Base-by-base conservation (phyloP, 2,888 invertebrate species). In the Thalpophila matura region DNA sequence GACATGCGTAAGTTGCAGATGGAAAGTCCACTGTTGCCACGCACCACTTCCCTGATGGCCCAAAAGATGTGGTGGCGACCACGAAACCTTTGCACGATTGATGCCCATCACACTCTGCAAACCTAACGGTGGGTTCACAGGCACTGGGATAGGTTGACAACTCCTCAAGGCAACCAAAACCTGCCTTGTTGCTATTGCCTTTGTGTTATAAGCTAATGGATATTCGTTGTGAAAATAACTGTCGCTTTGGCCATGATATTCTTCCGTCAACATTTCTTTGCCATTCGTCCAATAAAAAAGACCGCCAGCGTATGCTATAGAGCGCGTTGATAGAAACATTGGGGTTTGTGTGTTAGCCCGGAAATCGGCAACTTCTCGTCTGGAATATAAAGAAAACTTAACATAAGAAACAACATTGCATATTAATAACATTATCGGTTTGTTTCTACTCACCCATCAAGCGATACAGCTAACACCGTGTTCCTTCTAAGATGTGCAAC, bases 221-320 rank as follows among this genome's bases (percentile, higher is more conserved):
- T 96, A 97, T 42, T 96, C 96, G 85, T 97, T 98, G 84, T 98
- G 98, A 82, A 97, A 97, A 84, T 97, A 98, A 82, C 95, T 96
- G 72, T 97, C 95, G 51, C 96, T 96, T 42, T 95, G 95, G 0
- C 95, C 91, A 81, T 97, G 97, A 86, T 97, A 97, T 82, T 98
- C 98, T 88, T 99, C 98, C 12, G 96, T 96, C 43, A 97, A 95
- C 70, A 98, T 96, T 82, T 97, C 96, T 51, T 96, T 95, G 0
- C 97, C 98, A 82, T 97, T 97, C 0, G 98, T 98, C 98, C 98
- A 98, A 85, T 97, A 98, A 85, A 98, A 98, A 10, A 97, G 95
- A 6, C 97, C 97, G 82, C 97, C 96, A 4, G 97, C 97, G 84
- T 96, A 96, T 0, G 97, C 97, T 63, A 98, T 93, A 4, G 98